Base-by-base conservation (phyloP, 35 echinoderm and acorn worm genomes). In the Hemicentrotus pulcherrimus region DNA sequence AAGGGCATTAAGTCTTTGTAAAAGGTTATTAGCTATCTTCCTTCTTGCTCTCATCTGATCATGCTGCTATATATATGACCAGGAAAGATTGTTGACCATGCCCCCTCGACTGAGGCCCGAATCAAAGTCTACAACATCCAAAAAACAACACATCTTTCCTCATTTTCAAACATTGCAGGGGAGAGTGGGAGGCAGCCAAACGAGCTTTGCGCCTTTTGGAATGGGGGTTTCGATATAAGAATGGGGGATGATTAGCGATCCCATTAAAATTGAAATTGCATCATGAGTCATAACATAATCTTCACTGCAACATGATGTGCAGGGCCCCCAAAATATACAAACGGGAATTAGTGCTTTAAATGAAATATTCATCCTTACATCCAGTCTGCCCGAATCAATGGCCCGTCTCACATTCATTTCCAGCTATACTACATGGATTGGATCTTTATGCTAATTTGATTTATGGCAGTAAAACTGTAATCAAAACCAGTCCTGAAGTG, bases 391-490 rank as follows among this genome's bases (percentile, higher is more conserved):
- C 28, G n/a, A 6, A n/a, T n/a, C n/a, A n/a, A 78, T 78, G 18
- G 65, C 65, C 19, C 24, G 28, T 78, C 18, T 78, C 22, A n/a
- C 65, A n/a, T 78, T n/a, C 24, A 6, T 78, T 59, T 78, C 6
- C 5, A 78, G 65, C 22, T 78, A n/a, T n/a, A 28, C 65, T 78
- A 78, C 65, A 78, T 78, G 65, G 24, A 78, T 22, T 28, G 6
- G 65, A 78, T 28, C n/a, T 78, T 78, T 78, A 78, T 78, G 65
- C 19, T 78, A 78, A 78, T 78, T 78, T 78, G 65, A 78, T 78
- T 78, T 78, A 78, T 78, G 2, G 65, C 65, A n/a, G 18, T 78
- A 78, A n/a, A 78, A n/a, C n/a, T 78, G 65, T n/a, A 78, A 78
- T 18, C 65, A 78, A 78, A 78, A 78, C 22, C 22, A 28, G 7